These are phyloP conservation scores for Puntigrus tetrazona DNA, from an alignment of 2,113 vertebrate species.

Conservation along the genomic window DNA sequence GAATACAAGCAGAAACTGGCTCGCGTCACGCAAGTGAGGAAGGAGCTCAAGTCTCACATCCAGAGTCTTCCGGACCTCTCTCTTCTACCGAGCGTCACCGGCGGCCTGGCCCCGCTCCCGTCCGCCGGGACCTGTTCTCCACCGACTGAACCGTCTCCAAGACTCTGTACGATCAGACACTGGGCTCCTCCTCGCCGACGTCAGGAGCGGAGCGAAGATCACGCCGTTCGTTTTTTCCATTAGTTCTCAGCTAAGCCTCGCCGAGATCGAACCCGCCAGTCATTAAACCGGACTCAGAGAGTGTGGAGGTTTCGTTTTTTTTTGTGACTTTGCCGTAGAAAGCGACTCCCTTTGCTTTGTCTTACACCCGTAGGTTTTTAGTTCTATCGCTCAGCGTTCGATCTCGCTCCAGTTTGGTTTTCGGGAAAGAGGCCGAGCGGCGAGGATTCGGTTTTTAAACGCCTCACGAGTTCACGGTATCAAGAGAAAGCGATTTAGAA, in stretches of 20 bases:
- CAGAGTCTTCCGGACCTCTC: conserved; percentile 98
- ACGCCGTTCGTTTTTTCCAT: background rate
- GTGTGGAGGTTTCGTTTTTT: conserved; percentile 25
- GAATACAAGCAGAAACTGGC: conserved; percentile 98
- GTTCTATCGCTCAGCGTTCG: conserved; percentile 27
- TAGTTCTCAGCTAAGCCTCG: conserved; percentile 7
- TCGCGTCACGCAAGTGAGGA: conserved; percentile 94
- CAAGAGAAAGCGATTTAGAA: background rate
- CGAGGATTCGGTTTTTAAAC: conserved; percentile 4
- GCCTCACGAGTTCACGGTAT: conserved; percentile 30
- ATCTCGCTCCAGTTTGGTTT: conserved; percentile 30
- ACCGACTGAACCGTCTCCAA: conserved; percentile 83
- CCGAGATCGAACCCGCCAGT: background rate
- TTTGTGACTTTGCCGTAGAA: conserved; percentile 42
- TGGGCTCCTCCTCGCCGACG: background rate
- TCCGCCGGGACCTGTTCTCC: conserved; percentile 98
- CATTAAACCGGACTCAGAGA: background rate
- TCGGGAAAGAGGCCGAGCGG: background rate
- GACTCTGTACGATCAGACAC: conserved; percentile 24
- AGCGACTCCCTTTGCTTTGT: background rate
- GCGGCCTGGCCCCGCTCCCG: conserved; percentile 92
- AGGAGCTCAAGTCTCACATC: conserved; percentile 98
- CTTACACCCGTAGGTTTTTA: conserved; percentile 30
- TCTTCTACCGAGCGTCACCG: conserved; percentile 92
- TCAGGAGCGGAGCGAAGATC: conserved; percentile 1